Evolutionary conservation across 2,797 vertebrate species (phyloP).

Genomic region (Cynodonichthys magdalenae): DNA sequence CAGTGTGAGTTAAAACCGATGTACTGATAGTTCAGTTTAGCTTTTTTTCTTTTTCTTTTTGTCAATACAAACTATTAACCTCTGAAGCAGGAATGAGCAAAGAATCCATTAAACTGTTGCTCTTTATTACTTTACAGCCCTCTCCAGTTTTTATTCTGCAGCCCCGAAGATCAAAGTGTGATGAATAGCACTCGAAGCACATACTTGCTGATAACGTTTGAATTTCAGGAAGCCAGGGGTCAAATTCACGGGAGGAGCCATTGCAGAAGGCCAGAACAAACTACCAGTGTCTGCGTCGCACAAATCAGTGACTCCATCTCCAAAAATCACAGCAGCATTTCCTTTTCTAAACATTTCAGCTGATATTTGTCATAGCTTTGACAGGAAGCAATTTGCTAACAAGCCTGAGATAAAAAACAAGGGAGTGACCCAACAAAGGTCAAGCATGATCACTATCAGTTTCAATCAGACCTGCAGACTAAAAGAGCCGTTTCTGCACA

Average conservation of each 20-base stretch:
- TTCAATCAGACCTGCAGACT: slow-evolving; percentile 19
- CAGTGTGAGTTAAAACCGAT: no score
- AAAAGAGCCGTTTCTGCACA: slow-evolving; percentile 18
- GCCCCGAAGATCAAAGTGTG: slow-evolving; percentile 20
- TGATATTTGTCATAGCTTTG: slow-evolving; percentile 51
- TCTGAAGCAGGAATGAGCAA: neutral
- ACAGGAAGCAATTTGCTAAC: slow-evolving; percentile 71
- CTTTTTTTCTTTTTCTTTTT: no score
- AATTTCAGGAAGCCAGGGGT: slow-evolving; percentile 42
- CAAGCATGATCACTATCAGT: slow-evolving; percentile 56
- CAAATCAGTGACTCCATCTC: slow-evolving; percentile 56
- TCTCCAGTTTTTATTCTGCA: neutral
- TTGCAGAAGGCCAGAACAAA: slow-evolving; percentile 34
- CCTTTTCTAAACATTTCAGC: slow-evolving; percentile 69
- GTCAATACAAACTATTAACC: no score
- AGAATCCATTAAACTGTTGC: neutral
- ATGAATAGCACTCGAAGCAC: slow-evolving; percentile 1
- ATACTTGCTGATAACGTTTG: slow-evolving; percentile 31
- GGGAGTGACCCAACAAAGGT: slow-evolving; percentile 58
- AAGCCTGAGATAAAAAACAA: slow-evolving; percentile 67
- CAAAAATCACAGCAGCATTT: slow-evolving; percentile 69
- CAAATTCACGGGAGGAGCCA: slow-evolving; percentile 41
- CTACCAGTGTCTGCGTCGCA: slow-evolving; percentile 49
- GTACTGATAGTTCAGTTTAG: no score
- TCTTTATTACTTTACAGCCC: neutral